Percentiles rank a stretch among this genome's conserved stretches.
Conservation (phyloP, 2,113 vertebrate genomes). For the Phaethon lepturus region DNA sequence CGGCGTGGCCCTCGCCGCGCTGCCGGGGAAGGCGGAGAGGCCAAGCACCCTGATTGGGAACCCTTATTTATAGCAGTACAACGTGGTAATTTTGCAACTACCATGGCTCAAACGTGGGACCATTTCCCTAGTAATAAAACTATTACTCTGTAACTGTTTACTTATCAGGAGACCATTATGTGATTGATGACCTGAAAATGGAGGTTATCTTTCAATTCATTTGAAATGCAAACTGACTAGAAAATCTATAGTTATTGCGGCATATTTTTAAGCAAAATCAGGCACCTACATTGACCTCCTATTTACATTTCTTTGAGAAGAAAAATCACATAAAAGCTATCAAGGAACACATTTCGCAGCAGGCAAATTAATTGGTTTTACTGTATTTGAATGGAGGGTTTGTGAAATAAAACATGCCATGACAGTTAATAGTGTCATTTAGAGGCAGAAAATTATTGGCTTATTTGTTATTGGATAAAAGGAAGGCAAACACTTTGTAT, state of each 20-base stretch:
- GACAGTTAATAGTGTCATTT: slow-evolving; percentile 85
- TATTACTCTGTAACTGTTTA: slow-evolving; percentile 72
- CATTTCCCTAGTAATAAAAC: slow-evolving; percentile 67
- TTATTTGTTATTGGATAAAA: slow-evolving; percentile 86
- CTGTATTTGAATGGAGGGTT: slow-evolving; percentile 82
- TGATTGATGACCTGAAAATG: slow-evolving; percentile 75
- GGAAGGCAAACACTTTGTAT: slow-evolving; percentile 84
- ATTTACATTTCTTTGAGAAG: slow-evolving; percentile 78
- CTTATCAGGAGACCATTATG: slow-evolving; percentile 69
- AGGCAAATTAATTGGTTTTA: slow-evolving; percentile 85
- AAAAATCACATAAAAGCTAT: slow-evolving; percentile 77
- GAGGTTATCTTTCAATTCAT: slow-evolving; percentile 74
- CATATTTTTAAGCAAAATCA: slow-evolving; percentile 74
- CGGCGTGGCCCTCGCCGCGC: background rate
- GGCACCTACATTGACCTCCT: slow-evolving; percentile 73
- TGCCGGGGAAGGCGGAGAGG: background rate
- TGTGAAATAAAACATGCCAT: slow-evolving; percentile 83
- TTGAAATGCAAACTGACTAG: slow-evolving; percentile 76
- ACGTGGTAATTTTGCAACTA: slow-evolving; percentile 57
- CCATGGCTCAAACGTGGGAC: slow-evolving; percentile 53
- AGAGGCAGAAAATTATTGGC: slow-evolving; percentile 83
- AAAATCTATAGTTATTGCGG: slow-evolving; percentile 70
- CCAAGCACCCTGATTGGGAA: background rate
- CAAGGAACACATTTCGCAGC: slow-evolving; percentile 80
- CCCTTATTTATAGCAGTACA: slow-evolving; percentile 34